Evolutionary conservation across 2,797 vertebrate genomes (phyloP), one percentile per base, ranked within the genome.

Genomic region (Benthosema pterotum): DNA sequence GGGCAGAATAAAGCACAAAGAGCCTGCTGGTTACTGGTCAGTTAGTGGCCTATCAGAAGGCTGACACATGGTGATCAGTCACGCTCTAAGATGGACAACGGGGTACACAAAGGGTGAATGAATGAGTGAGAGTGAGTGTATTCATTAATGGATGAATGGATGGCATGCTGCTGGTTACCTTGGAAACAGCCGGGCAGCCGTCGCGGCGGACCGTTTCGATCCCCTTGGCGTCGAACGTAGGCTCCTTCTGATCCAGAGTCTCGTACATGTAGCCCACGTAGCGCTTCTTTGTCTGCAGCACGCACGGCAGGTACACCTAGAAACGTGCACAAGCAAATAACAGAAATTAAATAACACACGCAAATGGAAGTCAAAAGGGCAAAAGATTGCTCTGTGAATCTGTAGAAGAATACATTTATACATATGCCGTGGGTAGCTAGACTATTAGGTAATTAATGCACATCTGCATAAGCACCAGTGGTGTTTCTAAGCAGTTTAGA

Each of bases 261-360:
- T 99, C 97, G 74, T 99, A 99, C 97, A 97, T 99, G 80, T 98
- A 99, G 73, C 97, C 97, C 73, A 99, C 96, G 0, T 99, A 99
- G 11, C 96, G 95, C 88, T 99, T 99, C 77, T 99, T 99, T 15
- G 97, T 98, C 94, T 99, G 96, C 61, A 99, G 89, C 69, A 99
- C 94, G 73, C 96, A 99, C 3, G 97, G 97, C 71, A 99, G 92
- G 89, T 99, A 99, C 6, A 96, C 94, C 95, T 96, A 74, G n/a
- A 71, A 9, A 67, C 2, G 16, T 18, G 17, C 63, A 64, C 53
- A 42, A n/a, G 22, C 45, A 58, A 38, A 49, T 25, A 53, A 45
- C 55, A 28, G 86, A 86, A 69, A 9, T 2, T 11, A 38, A 38
- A 38, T 11, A 38, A 38, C 32, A 38, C 32, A 38, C 9, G 9